These are phyloP conservation scores for Corythornis madagascariensis DNA, from an alignment of 2,113 vertebrate genomes.

Conservation along the genomic window DNA sequence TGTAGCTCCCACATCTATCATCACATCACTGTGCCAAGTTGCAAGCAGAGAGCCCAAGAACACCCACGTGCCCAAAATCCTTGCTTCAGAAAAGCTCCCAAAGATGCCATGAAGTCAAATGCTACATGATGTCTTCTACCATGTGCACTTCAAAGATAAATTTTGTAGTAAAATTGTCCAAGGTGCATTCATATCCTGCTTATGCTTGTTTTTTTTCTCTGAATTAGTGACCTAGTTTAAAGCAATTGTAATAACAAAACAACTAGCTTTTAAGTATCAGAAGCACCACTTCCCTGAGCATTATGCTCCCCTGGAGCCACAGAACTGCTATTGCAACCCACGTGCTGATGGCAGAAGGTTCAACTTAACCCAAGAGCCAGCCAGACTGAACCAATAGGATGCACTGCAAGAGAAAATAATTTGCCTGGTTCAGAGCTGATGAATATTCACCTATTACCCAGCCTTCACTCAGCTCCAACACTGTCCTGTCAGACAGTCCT, in stretches of 20 bases:
- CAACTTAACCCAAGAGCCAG: neutral
- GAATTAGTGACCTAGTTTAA: neutral
- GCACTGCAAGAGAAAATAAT: rapidly evolving
- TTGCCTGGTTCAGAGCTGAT: neutral
- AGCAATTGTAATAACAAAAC: neutral
- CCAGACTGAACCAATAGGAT: neutral
- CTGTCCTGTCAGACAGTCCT: neutral
- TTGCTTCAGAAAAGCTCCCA: neutral
- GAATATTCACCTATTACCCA: neutral
- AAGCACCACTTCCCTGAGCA: neutral
- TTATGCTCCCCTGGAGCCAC: neutral
- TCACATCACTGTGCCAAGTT: neutral
- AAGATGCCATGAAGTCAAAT: neutral
- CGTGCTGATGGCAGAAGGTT: neutral
- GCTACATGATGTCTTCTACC: neutral
- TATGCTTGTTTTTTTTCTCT: neutral
- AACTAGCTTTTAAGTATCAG: neutral
- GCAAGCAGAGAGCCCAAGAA: neutral
- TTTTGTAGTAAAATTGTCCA: neutral
- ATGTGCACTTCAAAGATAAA: neutral
- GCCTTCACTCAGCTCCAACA: neutral
- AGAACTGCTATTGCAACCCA: neutral
- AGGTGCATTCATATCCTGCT: neutral
- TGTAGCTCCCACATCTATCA: neutral
- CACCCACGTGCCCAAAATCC: neutral